Evolutionary conservation across 2,888 invertebrate genomes (phyloP), one percentile per base, ranked within the genome.

Genomic region (Dorcus hopei): DNA sequence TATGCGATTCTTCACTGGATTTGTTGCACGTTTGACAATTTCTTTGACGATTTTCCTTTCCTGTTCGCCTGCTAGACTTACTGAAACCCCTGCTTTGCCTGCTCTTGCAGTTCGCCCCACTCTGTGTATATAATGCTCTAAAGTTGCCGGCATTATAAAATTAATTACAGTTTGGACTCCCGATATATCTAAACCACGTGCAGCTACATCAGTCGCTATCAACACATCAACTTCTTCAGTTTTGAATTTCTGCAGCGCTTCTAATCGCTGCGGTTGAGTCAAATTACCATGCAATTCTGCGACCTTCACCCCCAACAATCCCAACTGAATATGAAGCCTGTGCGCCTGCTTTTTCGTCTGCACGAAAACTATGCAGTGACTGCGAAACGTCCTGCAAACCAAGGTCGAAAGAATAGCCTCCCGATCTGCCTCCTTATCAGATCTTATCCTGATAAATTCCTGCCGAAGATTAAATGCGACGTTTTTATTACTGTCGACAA

Each of bases 111-210:
- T 99, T 70, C 98, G 83, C 40, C 98, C 98, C 7, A 98, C 95
- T 76, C 90, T 85, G 79, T 99, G 99, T 69, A 99, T 95, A 72
- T 99, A 99, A 77, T 97, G 97, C 72, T 97, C 95, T 16, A 97
- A 77, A 0, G 95, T 93, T 45, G 92, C 90, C 0, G 98, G 98
- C 88, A 98, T 89, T 0, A 94, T 90, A 79, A 95, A 97, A 80
- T 99, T 99, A 47, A 99, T 88, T 4, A 97, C 97, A 9, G 97
- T 97, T 80, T 94, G 93, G 0, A 98, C 96, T 7, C 95, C 96
- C n/a, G 91, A 89, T 68, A 98, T 98, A 80, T 98, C 98, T 48
- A 98, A 82, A 71, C 99, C 97, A 66, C 78, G 69, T 43, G 78
- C 97, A 0, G 99, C 98, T 8, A 99, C 97, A 80, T 99, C 99